Evolutionary conservation across 2,888 invertebrate species (phyloP).

Genomic region (Gastracanthus pulcherrimus): DNA sequence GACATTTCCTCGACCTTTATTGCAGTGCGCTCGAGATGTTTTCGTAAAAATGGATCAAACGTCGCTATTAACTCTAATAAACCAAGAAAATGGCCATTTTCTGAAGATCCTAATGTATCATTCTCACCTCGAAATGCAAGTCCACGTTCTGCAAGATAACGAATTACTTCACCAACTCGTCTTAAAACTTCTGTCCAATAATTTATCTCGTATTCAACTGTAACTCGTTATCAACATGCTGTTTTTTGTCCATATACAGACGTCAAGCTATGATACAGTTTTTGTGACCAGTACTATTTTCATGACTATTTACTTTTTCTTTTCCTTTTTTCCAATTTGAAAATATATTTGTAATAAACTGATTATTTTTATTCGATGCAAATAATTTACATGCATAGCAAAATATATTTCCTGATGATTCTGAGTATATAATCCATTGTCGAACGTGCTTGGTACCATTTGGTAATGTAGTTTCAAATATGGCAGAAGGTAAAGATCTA

Average conservation of each 20-base stretch:
- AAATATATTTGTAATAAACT: neutral
- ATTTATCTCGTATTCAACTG: neutral
- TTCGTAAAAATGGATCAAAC: constrained; percentile 66
- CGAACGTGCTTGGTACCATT: no score
- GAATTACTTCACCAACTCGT: neutral
- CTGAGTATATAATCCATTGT: no score
- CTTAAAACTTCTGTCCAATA: neutral
- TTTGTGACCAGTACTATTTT: neutral
- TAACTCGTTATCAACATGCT: neutral
- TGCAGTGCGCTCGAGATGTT: constrained; percentile 64
- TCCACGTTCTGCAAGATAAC: constrained; percentile 42
- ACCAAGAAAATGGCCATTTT: constrained; percentile 68
- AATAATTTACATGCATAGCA: constrained; percentile 23
- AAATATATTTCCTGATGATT: no score
- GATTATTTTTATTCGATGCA: neutral
- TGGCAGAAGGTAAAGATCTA: no score
- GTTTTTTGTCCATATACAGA: neutral
- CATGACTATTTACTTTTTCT: neutral
- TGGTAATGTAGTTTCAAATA: no score
- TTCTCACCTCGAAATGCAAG: constrained; percentile 64
- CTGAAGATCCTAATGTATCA: constrained; percentile 62
- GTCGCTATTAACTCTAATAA: constrained; percentile 64
- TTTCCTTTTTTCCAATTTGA: constrained; percentile 21
- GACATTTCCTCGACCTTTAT: constrained; percentile 63
- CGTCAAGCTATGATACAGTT: neutral